phyloP scores from a whole-genome alignment of 2,113 vertebrate genomes.

The Oceanodroma tethys region DNA sequence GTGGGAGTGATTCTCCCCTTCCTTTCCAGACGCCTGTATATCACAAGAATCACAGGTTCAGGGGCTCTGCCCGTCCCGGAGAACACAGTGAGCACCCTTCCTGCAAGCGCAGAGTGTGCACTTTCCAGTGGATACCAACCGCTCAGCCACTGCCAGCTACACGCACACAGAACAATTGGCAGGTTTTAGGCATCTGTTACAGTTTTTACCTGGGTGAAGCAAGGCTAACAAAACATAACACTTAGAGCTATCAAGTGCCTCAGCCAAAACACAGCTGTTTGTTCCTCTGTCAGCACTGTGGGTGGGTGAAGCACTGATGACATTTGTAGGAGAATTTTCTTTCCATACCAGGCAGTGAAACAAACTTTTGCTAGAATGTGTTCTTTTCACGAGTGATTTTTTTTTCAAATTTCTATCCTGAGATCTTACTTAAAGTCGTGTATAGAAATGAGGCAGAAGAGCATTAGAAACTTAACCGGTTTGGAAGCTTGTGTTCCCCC shows the following conservation, averaged over 20 bases:
- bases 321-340: not conserved
- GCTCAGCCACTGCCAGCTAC: not conserved
- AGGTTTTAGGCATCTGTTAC: not conserved
- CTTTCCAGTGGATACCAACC: not conserved
- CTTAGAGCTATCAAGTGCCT: not conserved
- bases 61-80: not conserved
- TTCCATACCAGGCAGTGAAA: not conserved
- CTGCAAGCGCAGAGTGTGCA: accelerated
- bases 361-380: not conserved
- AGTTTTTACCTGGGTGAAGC: not conserved
- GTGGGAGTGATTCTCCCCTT: not conserved
- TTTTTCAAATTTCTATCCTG: not conserved
- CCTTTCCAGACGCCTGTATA: not conserved
- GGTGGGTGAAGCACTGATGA: not conserved
- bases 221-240: not conserved
- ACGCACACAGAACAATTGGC: accelerated
- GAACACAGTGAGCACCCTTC: not conserved
- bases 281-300: not conserved
- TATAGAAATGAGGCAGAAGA: not conserved
- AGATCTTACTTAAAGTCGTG: not conserved
- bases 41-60: accelerated
- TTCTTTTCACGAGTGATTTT: not conserved
- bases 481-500: not conserved
- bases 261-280: not conserved
- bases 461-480: not conserved